These are phyloP conservation scores for Umimayanthus chanpuru DNA, from an alignment of 92 coral and sea anemone genomes.

Conservation along the genomic window DNA sequence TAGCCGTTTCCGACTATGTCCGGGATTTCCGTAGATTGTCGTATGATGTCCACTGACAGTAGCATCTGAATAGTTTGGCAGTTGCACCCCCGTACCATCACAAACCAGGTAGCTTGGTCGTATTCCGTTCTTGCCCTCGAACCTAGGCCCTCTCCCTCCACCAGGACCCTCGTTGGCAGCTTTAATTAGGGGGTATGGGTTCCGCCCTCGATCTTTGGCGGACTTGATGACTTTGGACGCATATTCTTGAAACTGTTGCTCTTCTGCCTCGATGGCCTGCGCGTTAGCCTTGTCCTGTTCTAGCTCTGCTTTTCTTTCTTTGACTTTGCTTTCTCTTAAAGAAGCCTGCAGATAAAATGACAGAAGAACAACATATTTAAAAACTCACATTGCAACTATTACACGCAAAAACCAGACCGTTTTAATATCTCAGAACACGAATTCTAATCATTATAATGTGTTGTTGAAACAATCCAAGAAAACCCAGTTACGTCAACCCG, in stretches of 20 bases:
- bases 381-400: not conserved
- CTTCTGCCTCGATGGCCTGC: conserved; percentile 69
- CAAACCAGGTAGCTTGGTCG: conserved; percentile 93
- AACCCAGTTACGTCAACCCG: no score
- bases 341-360: conserved; percentile 57
- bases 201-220: conserved; percentile 84
- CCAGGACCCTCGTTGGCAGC: conserved; percentile 99
- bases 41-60: conserved; percentile 78
- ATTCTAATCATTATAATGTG: no score
- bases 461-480: no score
- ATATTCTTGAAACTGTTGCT: conserved; percentile 89
- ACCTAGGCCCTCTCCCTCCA: conserved; percentile 95
- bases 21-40: conserved; percentile 90
- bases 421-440: no score
- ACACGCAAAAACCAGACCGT: not conserved
- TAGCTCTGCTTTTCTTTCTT: conserved; percentile 57
- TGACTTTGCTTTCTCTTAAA: conserved; percentile 51
- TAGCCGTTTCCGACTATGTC: conserved; percentile 80
- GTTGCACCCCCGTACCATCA: conserved; percentile 93
- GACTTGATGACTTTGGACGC: conserved; percentile 78
- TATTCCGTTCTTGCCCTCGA: conserved; percentile 89
- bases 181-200: conserved; percentile 94
- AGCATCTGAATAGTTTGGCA: conserved; percentile 89
- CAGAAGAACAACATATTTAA: not conserved
- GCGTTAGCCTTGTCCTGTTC: conserved; percentile 76